Percentiles rank a stretch among this genome's conserved stretches.
These are phyloP conservation scores for Myioborus miniatus DNA, from an alignment of 2,797 vertebrate species.

Conservation along the genomic window DNA sequence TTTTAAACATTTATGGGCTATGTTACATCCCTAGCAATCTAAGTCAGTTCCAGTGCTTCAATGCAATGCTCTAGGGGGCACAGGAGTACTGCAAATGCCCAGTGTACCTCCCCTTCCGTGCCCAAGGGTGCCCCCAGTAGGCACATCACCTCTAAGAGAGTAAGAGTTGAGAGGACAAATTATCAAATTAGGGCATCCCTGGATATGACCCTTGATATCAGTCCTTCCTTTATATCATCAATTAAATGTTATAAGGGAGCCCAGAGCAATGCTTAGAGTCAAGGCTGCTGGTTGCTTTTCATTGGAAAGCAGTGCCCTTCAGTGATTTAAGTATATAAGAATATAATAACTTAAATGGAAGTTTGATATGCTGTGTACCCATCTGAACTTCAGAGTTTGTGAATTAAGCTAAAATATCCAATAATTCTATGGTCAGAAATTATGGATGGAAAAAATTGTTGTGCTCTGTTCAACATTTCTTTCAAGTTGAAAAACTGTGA, in stretches of 20 bases:
- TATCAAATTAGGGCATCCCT: background rate
- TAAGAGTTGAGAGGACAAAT: background rate
- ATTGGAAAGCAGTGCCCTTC: background rate
- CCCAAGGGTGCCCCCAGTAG: background rate
- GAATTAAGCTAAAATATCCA: background rate
- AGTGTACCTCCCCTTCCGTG: background rate
- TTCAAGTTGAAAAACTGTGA: background rate
- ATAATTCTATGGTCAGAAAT: background rate
- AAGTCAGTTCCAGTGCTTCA: background rate
- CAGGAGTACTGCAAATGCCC: background rate
- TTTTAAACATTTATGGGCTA: background rate
- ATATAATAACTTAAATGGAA: background rate
- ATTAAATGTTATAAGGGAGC: background rate
- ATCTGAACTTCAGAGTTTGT: background rate
- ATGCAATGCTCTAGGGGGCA: constrained; percentile 3
- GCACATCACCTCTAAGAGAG: background rate
- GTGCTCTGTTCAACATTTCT: background rate
- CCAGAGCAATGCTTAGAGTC: background rate
- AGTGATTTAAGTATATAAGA: background rate
- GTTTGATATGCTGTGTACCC: background rate
- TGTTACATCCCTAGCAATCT: background rate
- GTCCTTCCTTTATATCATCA: background rate
- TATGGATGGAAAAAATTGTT: background rate
- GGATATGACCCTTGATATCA: background rate
- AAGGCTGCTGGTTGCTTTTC: background rate